These are phyloP conservation scores for Ciconia stormi DNA, from an alignment of 2,113 vertebrate species.

Conservation along the genomic window DNA sequence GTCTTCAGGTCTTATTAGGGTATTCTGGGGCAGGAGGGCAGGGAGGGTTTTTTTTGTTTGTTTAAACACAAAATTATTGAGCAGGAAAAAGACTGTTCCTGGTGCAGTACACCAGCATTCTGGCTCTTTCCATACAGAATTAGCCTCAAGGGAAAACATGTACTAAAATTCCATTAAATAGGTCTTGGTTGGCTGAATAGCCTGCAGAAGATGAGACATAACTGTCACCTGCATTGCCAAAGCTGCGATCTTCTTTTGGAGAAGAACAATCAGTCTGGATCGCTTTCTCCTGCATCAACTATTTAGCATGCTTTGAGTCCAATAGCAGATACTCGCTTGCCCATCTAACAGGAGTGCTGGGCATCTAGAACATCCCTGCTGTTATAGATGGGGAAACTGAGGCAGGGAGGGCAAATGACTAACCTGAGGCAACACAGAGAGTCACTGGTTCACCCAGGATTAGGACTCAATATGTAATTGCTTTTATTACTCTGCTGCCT, in stretches of 20 bases:
- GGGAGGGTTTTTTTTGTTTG: not conserved
- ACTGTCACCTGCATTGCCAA: not conserved
- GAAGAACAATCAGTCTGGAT: not conserved
- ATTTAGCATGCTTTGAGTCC: not conserved
- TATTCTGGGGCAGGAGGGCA: not conserved
- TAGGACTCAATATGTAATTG: conserved; percentile 60
- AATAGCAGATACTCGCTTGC: not conserved
- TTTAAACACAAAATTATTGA: not conserved
- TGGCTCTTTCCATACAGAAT: not conserved
- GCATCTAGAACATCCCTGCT: not conserved
- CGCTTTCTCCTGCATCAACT: accelerated
- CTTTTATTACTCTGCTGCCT: conserved; percentile 51
- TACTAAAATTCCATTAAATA: not conserved
- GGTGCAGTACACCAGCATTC: not conserved
- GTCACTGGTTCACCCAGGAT: conserved; percentile 46
- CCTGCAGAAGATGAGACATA: not conserved
- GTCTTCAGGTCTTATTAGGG: not conserved
- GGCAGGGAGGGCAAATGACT: conserved; percentile 28
- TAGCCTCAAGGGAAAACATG: not conserved
- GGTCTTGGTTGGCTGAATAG: not conserved
- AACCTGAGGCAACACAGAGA: not conserved
- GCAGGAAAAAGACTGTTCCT: not conserved
- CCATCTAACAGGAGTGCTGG: not conserved
- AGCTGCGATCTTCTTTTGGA: not conserved
- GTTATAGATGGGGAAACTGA: conserved; percentile 26